Evolutionary conservation across 2,797 vertebrate species (phyloP).

Genomic region (Erpetoichthys calabaricus): DNA sequence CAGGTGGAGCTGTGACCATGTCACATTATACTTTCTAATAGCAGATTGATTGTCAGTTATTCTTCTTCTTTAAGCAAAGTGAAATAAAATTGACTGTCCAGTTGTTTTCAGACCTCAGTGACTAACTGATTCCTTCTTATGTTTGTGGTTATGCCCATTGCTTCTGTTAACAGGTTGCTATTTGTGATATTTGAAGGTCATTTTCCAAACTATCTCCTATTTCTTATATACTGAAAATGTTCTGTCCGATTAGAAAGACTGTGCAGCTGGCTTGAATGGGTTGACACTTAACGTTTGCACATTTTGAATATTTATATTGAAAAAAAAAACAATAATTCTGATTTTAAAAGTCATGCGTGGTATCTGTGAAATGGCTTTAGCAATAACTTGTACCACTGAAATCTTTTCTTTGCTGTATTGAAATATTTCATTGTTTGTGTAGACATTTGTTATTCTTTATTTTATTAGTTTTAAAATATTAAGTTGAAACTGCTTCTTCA

Average conservation of each 20-base stretch:
- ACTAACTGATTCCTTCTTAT: no score
- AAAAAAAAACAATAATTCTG: conserved; percentile 9
- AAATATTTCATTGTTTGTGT: no score
- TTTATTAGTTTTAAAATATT: no score
- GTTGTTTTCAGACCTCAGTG: no score
- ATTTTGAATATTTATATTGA: conserved; percentile 23
- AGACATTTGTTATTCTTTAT: no score
- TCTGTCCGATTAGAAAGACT: conserved; percentile 10
- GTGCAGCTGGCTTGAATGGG: conserved; percentile 15
- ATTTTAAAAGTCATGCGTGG: not conserved
- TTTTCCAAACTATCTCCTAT: not conserved
- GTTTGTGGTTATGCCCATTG: no score
- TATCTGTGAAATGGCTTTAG: conserved; percentile 32
- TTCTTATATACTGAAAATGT: not conserved
- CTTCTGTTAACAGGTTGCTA: not conserved
- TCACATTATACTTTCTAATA: no score
- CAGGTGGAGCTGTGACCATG: no score
- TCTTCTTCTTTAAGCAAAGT: no score
- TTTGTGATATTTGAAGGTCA: not conserved
- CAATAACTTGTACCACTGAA: conserved; percentile 48
- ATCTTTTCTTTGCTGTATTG: not conserved
- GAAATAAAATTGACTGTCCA: no score
- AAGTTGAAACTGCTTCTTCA: no score
- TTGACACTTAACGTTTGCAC: conserved; percentile 25
- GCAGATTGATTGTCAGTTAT: no score